Base-by-base conservation (phyloP, 2,888 invertebrate species). In the Plagodis dolabraria region DNA sequence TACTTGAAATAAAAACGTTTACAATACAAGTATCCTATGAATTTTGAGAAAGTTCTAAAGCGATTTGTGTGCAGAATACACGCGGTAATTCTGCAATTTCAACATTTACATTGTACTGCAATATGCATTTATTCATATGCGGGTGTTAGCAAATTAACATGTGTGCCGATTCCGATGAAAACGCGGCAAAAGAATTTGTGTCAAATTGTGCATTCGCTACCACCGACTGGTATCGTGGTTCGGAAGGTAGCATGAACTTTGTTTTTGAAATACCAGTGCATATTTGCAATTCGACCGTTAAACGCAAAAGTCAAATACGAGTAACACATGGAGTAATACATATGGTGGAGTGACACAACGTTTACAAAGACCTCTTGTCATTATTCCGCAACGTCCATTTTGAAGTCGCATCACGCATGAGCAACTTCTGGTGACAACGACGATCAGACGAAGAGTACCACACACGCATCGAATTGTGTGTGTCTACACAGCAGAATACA, bases 351-450 rank as follows among this genome's bases (percentile, higher is more conserved):
- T 58, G 60, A 61, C 65, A 67, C 58, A 66, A 67, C 53, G 48
- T 65, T 70, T 67, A 59, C 63, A 64, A 65, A 70, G 52, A 59
- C 55, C 47, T 60, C 60, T 58, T 56, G 62, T 64, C 61, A 53
- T 53, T 62, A 70, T 72, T 70, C 64, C 60, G 67, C 64, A 74
- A 74, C 64, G 63, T 65, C 22, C 56, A 72, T 65, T 74, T 75
- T 70, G 63, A 66, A 72, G 69, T 69, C 70, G 69, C 65, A 63
- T 65, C 70, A 66, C 64, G 69, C 65, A 62, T 51, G 63, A 53
- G 58, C 45, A 48, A 63, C 60, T 47, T 49, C 33, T 6, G 42
- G 43, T 5, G 46, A 63, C 44, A 22, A 49, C 49, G 61, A 68
- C 67, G 53, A 65, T 68, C 65, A 69, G 68, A 74, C 68, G 68